Percentiles rank a stretch among this genome's conserved stretches.
phyloP scores from a whole-genome alignment of 2,797 vertebrate genomes.

The Karalla daura region DNA sequence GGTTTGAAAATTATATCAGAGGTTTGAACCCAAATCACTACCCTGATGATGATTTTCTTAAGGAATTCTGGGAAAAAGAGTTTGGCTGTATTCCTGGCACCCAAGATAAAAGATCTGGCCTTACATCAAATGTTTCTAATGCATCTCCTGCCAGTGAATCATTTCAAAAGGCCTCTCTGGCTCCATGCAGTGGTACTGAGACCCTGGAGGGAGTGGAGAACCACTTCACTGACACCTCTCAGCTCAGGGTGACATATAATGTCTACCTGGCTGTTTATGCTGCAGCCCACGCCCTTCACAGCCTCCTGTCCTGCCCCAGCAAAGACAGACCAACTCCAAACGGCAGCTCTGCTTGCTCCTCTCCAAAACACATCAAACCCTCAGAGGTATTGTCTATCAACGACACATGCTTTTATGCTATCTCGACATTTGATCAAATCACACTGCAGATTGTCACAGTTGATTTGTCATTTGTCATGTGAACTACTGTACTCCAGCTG shows the following conservation, averaged over 20 bases:
- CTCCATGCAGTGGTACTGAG: constrained; percentile 74
- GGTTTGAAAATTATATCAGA: constrained; percentile 73
- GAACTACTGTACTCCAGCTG: too few species aligned
- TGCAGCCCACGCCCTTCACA: constrained; percentile 79
- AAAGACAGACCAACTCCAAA: constrained; percentile 18
- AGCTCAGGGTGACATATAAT: constrained; percentile 77
- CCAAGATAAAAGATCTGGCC: not conserved
- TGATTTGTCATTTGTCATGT: too few species aligned
- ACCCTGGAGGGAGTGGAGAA: constrained; percentile 62
- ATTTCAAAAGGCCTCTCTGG: constrained; percentile 12
- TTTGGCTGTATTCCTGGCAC: constrained; percentile 73
- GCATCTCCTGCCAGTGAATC: not conserved
- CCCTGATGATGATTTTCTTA: constrained; percentile 66
- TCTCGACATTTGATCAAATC: too few species aligned
- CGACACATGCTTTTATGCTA: too few species aligned
- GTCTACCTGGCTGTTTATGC: constrained; percentile 83
- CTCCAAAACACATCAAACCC: constrained; percentile 59
- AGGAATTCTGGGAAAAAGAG: constrained; percentile 75
- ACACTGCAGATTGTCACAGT: too few species aligned
- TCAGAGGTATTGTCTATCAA: constrained; percentile 68
- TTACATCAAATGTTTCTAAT: not conserved
- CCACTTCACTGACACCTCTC: constrained; percentile 74
- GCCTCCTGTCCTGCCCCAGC: constrained; percentile 67
- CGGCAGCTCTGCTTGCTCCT: constrained; percentile 54
- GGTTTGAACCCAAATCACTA: constrained; percentile 65